A percentile compares a stretch with the other conserved stretches of the same genome.
Evolutionary conservation across 1,140 invertebrate species (phyloP).

Genomic region (Drosophila obscura): DNA sequence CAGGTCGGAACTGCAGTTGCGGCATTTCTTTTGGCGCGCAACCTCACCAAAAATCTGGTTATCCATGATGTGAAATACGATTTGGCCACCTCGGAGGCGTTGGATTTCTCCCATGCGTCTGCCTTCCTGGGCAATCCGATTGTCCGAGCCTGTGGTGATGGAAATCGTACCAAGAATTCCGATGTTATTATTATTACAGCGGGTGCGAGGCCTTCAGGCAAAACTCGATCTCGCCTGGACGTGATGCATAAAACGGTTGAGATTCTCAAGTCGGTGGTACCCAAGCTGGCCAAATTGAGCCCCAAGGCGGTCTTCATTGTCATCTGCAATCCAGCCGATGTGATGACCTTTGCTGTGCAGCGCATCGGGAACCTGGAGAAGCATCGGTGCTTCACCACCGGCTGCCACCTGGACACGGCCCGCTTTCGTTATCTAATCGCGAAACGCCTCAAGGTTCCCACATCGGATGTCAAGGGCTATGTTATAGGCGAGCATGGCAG

Average conservation of each 20-base stretch:
- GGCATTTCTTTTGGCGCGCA: constrained; percentile 23
- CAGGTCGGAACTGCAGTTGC: constrained; percentile 44
- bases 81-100: constrained; percentile 28
- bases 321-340: constrained; percentile 94
- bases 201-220: constrained; percentile 92
- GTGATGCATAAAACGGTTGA: constrained; percentile 93
- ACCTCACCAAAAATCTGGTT: constrained; percentile 30
- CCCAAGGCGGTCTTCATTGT: constrained; percentile 92
- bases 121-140: constrained; percentile 37
- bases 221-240: constrained; percentile 87
- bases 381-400: constrained; percentile 93
- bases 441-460: constrained; percentile 89
- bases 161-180: constrained; percentile 89
- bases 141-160: constrained; percentile 85
- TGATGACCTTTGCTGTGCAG: constrained; percentile 94
- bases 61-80: constrained; percentile 34
- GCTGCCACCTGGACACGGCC: constrained; percentile 94
- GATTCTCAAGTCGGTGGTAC: constrained; percentile 92
- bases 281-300: constrained; percentile 90
- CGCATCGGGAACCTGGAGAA: constrained; percentile 93
- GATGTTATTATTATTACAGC: constrained; percentile 93
- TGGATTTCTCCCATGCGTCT: constrained; percentile 45
- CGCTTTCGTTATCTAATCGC: constrained; percentile 93
- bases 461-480: constrained; percentile 92
- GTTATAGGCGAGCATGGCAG: constrained; percentile 94